Percentiles rank a stretch among this genome's conserved stretches.
Evolutionary conservation across 2,797 vertebrate genomes (phyloP).

Genomic region (Paramormyrops hopkinsi): DNA sequence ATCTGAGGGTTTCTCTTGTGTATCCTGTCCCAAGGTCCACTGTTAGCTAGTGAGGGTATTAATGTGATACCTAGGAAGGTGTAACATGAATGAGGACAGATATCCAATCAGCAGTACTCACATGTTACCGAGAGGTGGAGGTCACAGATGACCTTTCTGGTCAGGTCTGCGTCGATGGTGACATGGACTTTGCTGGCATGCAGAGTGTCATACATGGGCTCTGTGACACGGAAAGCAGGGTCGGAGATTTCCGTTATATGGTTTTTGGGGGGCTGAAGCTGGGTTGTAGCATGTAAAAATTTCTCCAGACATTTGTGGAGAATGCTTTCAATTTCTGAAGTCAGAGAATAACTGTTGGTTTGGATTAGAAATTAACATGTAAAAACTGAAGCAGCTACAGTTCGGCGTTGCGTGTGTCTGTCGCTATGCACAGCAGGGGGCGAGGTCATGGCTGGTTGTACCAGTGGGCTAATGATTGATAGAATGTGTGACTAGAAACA

Average conservation of each 20-base stretch:
- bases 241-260: not conserved
- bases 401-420: not conserved
- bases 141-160: not conserved
- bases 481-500: not conserved
- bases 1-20: not conserved
- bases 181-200: not conserved
- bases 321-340: not conserved
- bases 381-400: not conserved
- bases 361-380: not conserved
- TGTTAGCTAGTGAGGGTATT: not conserved
- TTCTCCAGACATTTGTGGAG: not conserved
- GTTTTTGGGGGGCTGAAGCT: not conserved
- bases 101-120: not conserved
- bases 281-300: not conserved
- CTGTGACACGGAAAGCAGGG: not conserved
- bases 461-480: not conserved
- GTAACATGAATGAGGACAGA: not conserved
- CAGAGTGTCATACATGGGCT: not conserved
- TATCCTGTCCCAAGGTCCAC: not conserved
- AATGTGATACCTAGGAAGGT: not conserved
- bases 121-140: not conserved
- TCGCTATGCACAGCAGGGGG: not conserved
- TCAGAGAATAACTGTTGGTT: not conserved
- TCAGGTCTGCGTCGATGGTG: not conserved
- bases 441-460: not conserved